Evolutionary conservation across 2,797 vertebrate species (phyloP), one percentile per base, ranked within the genome.

Genomic region (Myotis pilosus): DNA sequence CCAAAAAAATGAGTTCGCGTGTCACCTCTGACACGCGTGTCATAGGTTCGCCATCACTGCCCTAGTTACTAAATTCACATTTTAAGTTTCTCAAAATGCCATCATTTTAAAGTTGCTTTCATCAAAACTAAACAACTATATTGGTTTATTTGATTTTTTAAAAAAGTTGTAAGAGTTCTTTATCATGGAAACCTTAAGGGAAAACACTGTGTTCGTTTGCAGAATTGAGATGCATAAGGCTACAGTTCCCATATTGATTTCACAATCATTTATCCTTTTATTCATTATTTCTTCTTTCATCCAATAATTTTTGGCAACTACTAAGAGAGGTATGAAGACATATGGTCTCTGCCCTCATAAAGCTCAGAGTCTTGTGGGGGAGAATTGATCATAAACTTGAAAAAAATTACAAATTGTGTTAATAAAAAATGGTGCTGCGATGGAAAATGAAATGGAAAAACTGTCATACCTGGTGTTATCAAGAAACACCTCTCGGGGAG

Each of bases 121-220:
- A 38, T 96, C 93, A 95, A 96, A 95, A 78, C 41, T 89, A 97
- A 36, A 75, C 88, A 96, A 36, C 20, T 97, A 66, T 95, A 89
- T 97, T 97, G 85, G 28, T 95, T 36, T 97, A 74, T 97, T 89
- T 92, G 8, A 33, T 36, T 96, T 20, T 89, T 85, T 11, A 4
- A 7, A 13, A 84, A 57, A 92, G 71, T 95, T 94, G 3, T 97
- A 91, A 89, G 57, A 96, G 87, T 92, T 97, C 76, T 98, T 96
- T 97, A 95, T 96, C 96, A 92, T 44, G 17, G 0, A 96, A 97
- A 95, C 90, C 92, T 94, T 96, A 87, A 62, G 89, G 92, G 92
- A 89, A 97, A 97, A 96, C 25, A 87, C 92, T 96, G 78, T 95
- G 79, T 92, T 97, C 1, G 0, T 93, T 97, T 91, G 47, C 53